These are phyloP conservation scores for Semicossyphus pulcher DNA, from an alignment of 2,113 vertebrate species.

Conservation along the genomic window DNA sequence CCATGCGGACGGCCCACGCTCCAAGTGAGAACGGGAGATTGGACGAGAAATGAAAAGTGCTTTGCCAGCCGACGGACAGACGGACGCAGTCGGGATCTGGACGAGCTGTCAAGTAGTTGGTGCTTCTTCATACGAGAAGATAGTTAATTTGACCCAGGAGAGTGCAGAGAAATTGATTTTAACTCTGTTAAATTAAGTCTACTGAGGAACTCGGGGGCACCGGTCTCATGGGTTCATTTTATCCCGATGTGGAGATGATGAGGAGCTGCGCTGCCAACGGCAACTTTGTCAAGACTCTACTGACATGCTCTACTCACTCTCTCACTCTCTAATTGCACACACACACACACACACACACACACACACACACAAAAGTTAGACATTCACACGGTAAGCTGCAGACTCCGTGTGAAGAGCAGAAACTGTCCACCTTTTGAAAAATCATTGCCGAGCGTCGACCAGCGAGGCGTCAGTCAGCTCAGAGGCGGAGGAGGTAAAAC, in stretches of 20 bases:
- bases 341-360: constrained; percentile 18
- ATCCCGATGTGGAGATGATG: constrained; percentile 68
- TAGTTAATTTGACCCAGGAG: constrained; percentile 74
- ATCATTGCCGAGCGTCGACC: background rate
- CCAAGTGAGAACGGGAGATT: constrained; percentile 50
- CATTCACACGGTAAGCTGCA: constrained; percentile 1
- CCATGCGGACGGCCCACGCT: constrained; percentile 43
- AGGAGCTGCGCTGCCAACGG: constrained; percentile 64
- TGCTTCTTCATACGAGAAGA: constrained; percentile 64
- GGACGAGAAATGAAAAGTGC: constrained; percentile 41
- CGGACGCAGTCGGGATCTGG: constrained; percentile 56
- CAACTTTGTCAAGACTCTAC: constrained; percentile 65
- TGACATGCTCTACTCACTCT: constrained; percentile 49
- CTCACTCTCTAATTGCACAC: constrained; percentile 59
- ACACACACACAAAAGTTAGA: constrained; percentile 13
- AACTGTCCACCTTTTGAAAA: constrained; percentile 52
- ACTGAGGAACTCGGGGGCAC: constrained; percentile 63
- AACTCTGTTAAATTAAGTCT: constrained; percentile 76
- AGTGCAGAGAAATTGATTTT: constrained; percentile 74
- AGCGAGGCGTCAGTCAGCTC: constrained; percentile 8
- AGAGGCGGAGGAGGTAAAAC: background rate
- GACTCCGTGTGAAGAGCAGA: too few species aligned
- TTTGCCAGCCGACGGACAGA: constrained; percentile 57
- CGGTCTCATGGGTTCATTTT: constrained; percentile 67
- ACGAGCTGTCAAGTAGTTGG: constrained; percentile 62